Evolutionary conservation across 2,888 invertebrate species (phyloP), one percentile per base, ranked within the genome.

Genomic region (Leptinotarsa tumamoca): DNA sequence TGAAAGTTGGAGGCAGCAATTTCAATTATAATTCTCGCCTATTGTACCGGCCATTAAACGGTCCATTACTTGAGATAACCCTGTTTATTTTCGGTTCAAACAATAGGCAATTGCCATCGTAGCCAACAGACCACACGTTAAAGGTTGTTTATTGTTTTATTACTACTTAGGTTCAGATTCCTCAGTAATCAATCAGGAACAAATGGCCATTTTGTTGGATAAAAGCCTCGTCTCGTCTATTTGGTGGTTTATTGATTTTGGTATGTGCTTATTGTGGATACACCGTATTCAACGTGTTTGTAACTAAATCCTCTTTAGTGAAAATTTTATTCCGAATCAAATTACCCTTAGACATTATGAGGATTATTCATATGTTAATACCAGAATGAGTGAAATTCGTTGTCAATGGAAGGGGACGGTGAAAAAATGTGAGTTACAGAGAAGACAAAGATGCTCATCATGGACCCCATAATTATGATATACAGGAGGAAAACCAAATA

Each of bases 131-230:
- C 68, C 73, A 73, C 73, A 69, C 68, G 73, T 54, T 73, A 61
- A 73, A 68, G 52, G 68, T 68, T 52, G 69, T 69, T 69, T 73
- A 73, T 73, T 61, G 54, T 73, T 73, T 69, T 73, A 73, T 54
- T 63, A 51, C 63, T 23, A 18, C 70, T 63, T 63, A 63, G 61
- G 71, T 49, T 71, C 66, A 66, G 27, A 71, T 71, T 71, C 52
- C 54, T 71, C 18, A 63, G 66, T 66, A 51, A 66, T 71, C 63
- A 63, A 71, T 71, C 71, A 63, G 63, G 27, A 71, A 14, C 18
- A 71, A 71, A 63, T 18, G 52, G 63, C 71, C 52, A n/a, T 71
- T 71, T 33, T 52, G 50, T 17, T 18, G 71, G 71, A 71, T 51
- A 52, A 66, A 71, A 71, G 18, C 49, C 63, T 66, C 27, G 33